These are phyloP conservation scores for Dasyurus viverrinus DNA, from an alignment of 2,113 vertebrate genomes.

Conservation along the genomic window DNA sequence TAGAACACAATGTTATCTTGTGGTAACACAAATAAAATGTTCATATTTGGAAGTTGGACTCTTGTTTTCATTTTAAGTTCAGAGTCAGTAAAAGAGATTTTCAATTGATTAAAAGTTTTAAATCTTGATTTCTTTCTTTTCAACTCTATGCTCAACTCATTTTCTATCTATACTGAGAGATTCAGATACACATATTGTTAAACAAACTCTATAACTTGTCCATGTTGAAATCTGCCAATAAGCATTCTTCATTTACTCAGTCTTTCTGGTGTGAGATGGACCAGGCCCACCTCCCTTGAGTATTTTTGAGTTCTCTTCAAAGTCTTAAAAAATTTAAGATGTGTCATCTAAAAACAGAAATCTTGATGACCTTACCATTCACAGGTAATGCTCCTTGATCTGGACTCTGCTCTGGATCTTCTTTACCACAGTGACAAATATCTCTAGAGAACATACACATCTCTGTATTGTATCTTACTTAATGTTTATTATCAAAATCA, in stretches of 20 bases:
- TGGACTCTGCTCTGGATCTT: neutral
- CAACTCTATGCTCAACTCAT: neutral
- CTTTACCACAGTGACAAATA: neutral
- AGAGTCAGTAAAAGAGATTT: neutral
- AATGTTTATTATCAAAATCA: neutral
- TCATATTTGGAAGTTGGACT: neutral
- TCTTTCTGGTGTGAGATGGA: neutral
- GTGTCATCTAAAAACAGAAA: neutral
- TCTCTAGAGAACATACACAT: neutral
- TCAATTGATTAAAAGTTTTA: neutral
- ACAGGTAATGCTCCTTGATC: neutral
- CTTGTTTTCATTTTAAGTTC: neutral
- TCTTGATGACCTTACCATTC: neutral
- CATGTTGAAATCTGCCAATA: neutral
- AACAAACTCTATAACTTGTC: neutral
- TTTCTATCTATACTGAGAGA: neutral
- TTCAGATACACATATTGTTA: neutral
- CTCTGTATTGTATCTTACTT: neutral
- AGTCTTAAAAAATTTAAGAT: neutral
- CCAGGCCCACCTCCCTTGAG: neutral
- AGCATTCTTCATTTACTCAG: neutral
- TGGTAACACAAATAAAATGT: neutral
- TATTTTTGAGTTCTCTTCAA: neutral
- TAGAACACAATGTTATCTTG: neutral
- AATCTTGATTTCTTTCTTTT: neutral